Evolutionary conservation across 1,140 invertebrate species (phyloP).

Genomic region (Microplitis mediator): DNA sequence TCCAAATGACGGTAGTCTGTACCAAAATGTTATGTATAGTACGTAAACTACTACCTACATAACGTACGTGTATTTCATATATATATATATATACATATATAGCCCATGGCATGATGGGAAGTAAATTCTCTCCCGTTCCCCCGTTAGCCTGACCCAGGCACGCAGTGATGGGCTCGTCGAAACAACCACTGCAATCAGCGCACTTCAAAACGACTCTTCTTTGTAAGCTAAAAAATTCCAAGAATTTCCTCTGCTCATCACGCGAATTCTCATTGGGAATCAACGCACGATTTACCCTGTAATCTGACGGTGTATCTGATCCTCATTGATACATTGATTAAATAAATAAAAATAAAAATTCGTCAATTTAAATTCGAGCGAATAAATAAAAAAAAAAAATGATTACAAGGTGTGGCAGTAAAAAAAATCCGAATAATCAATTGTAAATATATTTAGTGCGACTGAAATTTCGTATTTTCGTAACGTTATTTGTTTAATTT

Average conservation of each 20-base stretch:
- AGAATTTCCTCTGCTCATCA: background rate
- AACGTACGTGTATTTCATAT: background rate
- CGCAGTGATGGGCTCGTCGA: constrained; percentile 40
- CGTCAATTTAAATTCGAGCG: background rate
- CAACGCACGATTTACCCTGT: constrained; percentile 34
- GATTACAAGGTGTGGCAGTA: background rate
- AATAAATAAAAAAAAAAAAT: background rate
- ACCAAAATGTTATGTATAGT: constrained; percentile 32
- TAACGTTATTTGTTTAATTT: background rate
- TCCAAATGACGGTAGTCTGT: constrained; percentile 49
- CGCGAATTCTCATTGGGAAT: constrained; percentile 3
- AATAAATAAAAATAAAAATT: background rate
- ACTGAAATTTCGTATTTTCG: background rate
- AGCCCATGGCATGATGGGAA: constrained; percentile 14
- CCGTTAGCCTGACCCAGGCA: constrained; percentile 40
- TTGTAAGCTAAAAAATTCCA: constrained; percentile 23
- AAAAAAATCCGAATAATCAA: background rate
- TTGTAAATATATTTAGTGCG: background rate
- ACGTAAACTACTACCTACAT: constrained; percentile 3
- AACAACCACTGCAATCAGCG: constrained; percentile 29
- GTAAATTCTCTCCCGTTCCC: constrained; percentile 16
- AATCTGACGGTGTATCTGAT: constrained; percentile 12
- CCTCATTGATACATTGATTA: background rate
- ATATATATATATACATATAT: background rate
- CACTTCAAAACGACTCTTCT: constrained; percentile 23